Conservation (phyloP, 64 coral and sea anemone genomes). For the Stylophora pistillata region DNA sequence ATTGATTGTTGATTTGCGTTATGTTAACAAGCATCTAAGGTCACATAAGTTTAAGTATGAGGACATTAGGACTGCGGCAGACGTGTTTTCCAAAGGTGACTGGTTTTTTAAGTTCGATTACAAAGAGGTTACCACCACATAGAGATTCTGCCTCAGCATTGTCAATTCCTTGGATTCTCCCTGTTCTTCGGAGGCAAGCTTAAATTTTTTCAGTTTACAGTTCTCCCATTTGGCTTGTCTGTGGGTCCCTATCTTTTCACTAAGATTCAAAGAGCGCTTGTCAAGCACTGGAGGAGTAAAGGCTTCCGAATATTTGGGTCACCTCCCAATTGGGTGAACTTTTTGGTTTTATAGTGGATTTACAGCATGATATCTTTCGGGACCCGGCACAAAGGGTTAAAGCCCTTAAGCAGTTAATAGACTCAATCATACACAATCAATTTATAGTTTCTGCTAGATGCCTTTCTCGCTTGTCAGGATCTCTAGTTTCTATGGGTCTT, state of each 20-base stretch:
- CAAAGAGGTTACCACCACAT: constrained; percentile 67
- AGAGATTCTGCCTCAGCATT: constrained; percentile 51
- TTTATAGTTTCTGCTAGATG: too few relatives aligned
- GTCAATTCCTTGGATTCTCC: constrained; percentile 41
- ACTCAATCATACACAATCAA: too few relatives aligned
- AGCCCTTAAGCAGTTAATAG: too few relatives aligned
- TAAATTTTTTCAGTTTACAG: constrained; percentile 50
- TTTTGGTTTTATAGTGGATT: too few relatives aligned
- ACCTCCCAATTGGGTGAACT: too few relatives aligned
- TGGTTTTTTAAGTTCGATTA: constrained; percentile 61
- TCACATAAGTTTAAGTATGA: constrained; percentile 60
- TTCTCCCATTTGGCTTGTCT: constrained; percentile 51
- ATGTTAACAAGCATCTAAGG: constrained; percentile 54
- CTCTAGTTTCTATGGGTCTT: too few relatives aligned
- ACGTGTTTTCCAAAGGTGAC: constrained; percentile 33
- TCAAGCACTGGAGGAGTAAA: constrained; percentile 54
- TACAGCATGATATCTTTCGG: too few relatives aligned
- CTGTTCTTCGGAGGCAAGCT: neutral
- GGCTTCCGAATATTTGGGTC: constrained; percentile 34
- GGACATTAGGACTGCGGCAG: constrained; percentile 39
- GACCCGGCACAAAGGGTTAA: too few relatives aligned
- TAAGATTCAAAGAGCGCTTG: constrained; percentile 49
- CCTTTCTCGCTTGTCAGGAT: too few relatives aligned
- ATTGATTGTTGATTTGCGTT: constrained; percentile 52
- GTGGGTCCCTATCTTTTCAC: constrained; percentile 43